Base-by-base conservation (phyloP, 2,888 invertebrate genomes). In the Aplocera efformata region DNA sequence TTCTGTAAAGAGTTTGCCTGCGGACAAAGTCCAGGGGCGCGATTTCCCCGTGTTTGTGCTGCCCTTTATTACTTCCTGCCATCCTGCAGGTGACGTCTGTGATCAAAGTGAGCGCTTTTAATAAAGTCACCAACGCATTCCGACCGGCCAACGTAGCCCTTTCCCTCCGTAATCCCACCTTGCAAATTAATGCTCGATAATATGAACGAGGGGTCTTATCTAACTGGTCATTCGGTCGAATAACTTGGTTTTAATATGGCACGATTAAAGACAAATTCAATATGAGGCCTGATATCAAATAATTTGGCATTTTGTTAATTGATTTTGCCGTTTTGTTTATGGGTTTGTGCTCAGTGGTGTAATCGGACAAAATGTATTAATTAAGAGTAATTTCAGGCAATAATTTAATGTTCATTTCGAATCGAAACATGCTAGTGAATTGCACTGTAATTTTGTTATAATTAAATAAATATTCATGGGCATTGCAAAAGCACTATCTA, bases 21-120 rank as follows among this genome's bases (percentile, higher is more conserved):
- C 13, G 13, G 13, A 31, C 35, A 44, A 24, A 28, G 32, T 45
- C 42, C 20, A 40, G 30, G 45, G 42, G 38, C 56, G 58, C 68
- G 68, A 82, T 79, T 71, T 67, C 57, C 48, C 66, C 43, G 67
- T 66, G 73, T 78, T 68, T 71, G 71, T 65, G 58, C 53, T 63
- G 58, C 60, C 64, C 75, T 72, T 75, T 82, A 82, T 82, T 82
- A 67, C 71, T 69, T 71, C 73, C 79, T 84, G 82, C 32, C 28
- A 32, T 25, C 36, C 40, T 45, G 45, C 78, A 81, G 75, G 80
- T 84, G 85, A 84, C 85, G 65, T 60, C 60, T 53, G 53, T 74
- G 79, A 84, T 85, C 85, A 85, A 84, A 84, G 81, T 69, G 79
- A 82, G 73, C 70, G 79, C 74, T 81, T 83, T 84, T 82, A 82